Base-by-base conservation (phyloP, 2,113 vertebrate species). In the Rhipidura dahli region DNA sequence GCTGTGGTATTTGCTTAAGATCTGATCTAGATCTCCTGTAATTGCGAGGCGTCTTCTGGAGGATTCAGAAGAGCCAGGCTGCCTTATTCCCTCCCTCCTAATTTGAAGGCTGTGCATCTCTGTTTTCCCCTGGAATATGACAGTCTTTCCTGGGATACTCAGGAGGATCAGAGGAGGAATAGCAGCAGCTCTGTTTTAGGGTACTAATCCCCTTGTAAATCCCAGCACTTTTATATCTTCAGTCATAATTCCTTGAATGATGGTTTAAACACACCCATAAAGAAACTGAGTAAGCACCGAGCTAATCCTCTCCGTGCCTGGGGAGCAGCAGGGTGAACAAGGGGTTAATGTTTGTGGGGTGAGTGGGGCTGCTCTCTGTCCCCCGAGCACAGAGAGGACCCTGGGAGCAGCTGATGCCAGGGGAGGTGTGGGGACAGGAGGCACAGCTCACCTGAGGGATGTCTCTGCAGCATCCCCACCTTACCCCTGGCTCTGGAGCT, bases 151-250 rank as follows among this genome's bases (percentile, higher is more conserved):
- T 3, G 24, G 39, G 85, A 80, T 77, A 8, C 68, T 77, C 21
- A 4, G 44, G 50, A 70, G 73, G 47, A 53, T 84, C 30, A 21
- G 73, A 49, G 53, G 27, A 61, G 65, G 83, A 69, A 51, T 27
- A 42, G 60, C 57, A 82, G 69, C 84, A 87, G 56, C 56, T 73
- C 47, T 75, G 70, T 39, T 93, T 93, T 68, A 71, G 75, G 57
- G 30, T 28, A 30, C 71, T 93, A 92, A 95, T 84, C 86, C 90
- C 60, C 20, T 49, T 57, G 66, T 73, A 83, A 90, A 85, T 71
- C 80, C 54, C 56, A 33, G 61, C 3, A 8, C 50, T 82, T 86
- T 18, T n/a, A 6, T 73, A 64, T 83, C 54, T 84, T 50, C 60
- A 23, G 26, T 71, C 73, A 83, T 44, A 71, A 92, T 47, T 80